A percentile compares a stretch with the other conserved stretches of the same genome.
phyloP scores from a whole-genome alignment of 1,140 invertebrate genomes.

The Pentalonia nigronervosa region DNA sequence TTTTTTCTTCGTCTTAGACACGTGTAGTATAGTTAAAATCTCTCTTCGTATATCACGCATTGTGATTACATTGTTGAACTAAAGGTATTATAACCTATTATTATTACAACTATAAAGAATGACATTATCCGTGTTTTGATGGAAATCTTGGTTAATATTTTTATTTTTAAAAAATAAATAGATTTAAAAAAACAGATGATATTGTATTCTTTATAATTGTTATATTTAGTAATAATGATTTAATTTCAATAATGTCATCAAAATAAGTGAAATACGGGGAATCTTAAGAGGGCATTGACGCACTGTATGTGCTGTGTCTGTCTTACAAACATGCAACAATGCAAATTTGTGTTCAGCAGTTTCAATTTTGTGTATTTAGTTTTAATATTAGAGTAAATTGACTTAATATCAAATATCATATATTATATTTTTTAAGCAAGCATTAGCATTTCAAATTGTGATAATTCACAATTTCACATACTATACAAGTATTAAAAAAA shows the following conservation, averaged over 20 bases:
- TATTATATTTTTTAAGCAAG: background rate
- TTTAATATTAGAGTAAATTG: background rate
- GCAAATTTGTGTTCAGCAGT: background rate
- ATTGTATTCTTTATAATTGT: background rate
- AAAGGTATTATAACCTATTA: background rate
- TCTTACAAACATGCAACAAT: background rate
- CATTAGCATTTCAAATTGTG: background rate
- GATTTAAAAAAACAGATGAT: background rate
- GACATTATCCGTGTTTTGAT: background rate
- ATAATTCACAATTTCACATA: background rate
- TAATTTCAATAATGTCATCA: background rate
- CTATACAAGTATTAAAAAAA: too few species aligned
- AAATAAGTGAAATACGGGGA: background rate
- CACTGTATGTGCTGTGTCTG: background rate
- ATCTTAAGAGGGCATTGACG: background rate
- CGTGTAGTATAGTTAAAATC: background rate
- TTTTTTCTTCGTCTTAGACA: background rate
- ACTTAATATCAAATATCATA: background rate
- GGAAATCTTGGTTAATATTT: background rate
- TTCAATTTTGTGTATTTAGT: background rate
- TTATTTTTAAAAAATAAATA: background rate
- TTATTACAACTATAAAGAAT: background rate
- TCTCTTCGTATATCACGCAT: background rate
- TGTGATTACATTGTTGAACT: background rate
- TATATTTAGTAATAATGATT: background rate